These are phyloP conservation scores for Thaumetopoea pityocampa DNA, from an alignment of 1,140 invertebrate genomes.

Conservation along the genomic window DNA sequence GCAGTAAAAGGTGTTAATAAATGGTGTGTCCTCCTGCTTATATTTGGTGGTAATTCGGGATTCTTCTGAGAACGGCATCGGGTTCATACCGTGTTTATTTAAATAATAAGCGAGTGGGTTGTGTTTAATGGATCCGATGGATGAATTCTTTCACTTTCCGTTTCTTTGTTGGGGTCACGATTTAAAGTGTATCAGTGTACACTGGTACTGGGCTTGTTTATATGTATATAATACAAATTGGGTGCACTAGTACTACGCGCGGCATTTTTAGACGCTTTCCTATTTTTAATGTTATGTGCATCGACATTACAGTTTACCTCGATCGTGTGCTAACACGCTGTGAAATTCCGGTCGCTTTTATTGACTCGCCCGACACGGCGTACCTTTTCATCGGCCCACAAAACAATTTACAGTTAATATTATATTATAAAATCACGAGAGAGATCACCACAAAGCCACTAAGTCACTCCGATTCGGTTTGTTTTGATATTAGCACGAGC, in stretches of 20 bases:
- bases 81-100: constrained; percentile 49
- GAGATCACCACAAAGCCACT: constrained; percentile 33
- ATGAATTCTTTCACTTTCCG: constrained; percentile 52
- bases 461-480: constrained; percentile 47
- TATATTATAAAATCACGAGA: constrained; percentile 71
- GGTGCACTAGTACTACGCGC: constrained; percentile 8
- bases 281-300: too few species aligned
- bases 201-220: constrained; percentile 10
- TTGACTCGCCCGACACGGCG: constrained; percentile 41
- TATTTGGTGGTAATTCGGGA: constrained; percentile 42
- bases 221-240: constrained; percentile 10
- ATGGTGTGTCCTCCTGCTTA: constrained; percentile 55
- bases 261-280: too few species aligned
- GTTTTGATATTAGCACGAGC: constrained; percentile 39
- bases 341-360: constrained; percentile 54
- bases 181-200: constrained; percentile 29
- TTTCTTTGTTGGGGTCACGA: constrained; percentile 32
- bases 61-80: constrained; percentile 51
- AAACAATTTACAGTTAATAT: constrained; percentile 59
- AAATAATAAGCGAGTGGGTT: constrained; percentile 51
- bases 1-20: constrained; percentile 54
- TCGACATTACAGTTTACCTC: constrained; percentile 8
- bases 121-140: constrained; percentile 49
- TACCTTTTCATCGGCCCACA: constrained; percentile 46
- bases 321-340: constrained; percentile 30